These are phyloP conservation scores for Neria commutata DNA, from an alignment of 2,888 invertebrate species.

Conservation along the genomic window DNA sequence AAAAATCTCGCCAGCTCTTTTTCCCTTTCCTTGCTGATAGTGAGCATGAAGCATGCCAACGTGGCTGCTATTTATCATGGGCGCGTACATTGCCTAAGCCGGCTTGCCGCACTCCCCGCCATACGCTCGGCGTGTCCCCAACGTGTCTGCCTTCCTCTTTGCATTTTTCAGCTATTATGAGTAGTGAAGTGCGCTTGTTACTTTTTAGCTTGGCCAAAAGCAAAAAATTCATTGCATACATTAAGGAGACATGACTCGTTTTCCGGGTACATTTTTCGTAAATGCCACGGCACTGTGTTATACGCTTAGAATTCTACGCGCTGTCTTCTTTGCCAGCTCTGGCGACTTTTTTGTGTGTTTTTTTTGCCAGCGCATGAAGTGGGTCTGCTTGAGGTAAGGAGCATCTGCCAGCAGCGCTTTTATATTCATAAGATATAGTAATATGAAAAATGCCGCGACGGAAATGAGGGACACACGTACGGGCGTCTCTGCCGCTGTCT, in stretches of 20 bases:
- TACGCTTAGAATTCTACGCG: too few relatives aligned
- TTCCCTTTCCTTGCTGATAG: too few relatives aligned
- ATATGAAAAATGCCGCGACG: neutral
- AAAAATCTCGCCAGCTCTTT: too few relatives aligned
- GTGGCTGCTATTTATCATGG: slow-evolving; percentile 5
- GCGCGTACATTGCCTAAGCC: too few relatives aligned
- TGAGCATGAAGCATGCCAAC: neutral
- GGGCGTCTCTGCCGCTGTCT: too few relatives aligned
- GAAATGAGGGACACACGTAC: slow-evolving; percentile 4
- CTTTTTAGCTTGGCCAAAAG: neutral
- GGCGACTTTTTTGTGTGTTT: neutral
- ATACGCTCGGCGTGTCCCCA: too few relatives aligned
- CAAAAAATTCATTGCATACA: slow-evolving; percentile 6
- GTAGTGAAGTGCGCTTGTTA: neutral
- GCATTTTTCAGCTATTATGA: neutral
- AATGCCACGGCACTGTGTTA: neutral
- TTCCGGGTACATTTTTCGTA: slow-evolving; percentile 4
- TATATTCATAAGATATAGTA: neutral
- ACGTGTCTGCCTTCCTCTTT: neutral
- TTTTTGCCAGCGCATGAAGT: neutral
- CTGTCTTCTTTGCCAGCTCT: too few relatives aligned
- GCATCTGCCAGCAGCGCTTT: neutral
- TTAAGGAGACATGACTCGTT: slow-evolving; percentile 2
- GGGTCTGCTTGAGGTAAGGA: too few relatives aligned
- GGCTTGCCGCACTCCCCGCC: too few relatives aligned